Percentiles rank a stretch among this genome's conserved stretches.
Conservation (phyloP, 30 jellyfish, hydroid and myxozoan genomes). For the Hydractinia echinata region DNA sequence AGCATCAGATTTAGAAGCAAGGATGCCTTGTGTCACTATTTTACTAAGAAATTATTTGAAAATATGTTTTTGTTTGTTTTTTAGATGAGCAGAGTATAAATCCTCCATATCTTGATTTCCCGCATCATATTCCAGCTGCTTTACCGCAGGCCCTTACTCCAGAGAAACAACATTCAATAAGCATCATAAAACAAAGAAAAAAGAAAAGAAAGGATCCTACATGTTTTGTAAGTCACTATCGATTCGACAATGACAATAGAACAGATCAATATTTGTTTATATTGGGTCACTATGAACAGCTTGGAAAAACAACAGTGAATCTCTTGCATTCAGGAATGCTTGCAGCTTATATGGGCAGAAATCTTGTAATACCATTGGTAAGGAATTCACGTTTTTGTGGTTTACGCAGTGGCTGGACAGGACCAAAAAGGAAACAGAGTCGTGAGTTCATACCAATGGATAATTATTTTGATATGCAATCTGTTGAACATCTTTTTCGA, state of each 20-base stretch:
- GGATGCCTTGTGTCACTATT: too few species aligned
- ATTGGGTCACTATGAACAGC: slow-evolving; percentile 96
- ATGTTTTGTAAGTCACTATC: neutral
- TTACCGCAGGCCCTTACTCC: too few species aligned
- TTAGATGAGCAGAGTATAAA: too few species aligned
- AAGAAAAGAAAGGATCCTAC: slow-evolving; percentile 20
- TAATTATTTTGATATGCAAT: slow-evolving; percentile 49
- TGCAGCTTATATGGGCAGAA: slow-evolving; percentile 54
- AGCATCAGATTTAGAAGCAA: too few species aligned
- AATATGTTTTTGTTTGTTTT: too few species aligned
- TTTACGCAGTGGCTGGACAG: slow-evolving; percentile 84
- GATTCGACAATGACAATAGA: neutral
- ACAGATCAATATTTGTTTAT: slow-evolving; percentile 45
- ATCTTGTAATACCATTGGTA: slow-evolving; percentile 75
- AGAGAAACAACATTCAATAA: too few species aligned
- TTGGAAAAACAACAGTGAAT: slow-evolving; percentile 86
- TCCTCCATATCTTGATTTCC: too few species aligned
- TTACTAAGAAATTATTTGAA: too few species aligned
- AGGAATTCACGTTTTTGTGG: slow-evolving; percentile 91
- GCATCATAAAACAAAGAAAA: neutral
- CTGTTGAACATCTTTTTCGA: slow-evolving; percentile 42
- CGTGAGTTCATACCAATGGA: slow-evolving; percentile 81
- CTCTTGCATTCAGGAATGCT: slow-evolving; percentile 70
- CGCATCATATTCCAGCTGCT: too few species aligned
- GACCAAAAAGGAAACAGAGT: slow-evolving; percentile 52